A percentile compares a stretch with the other conserved stretches of the same genome.
phyloP scores from a whole-genome alignment of 2,888 invertebrate species.

The Toxonevra muliebris region DNA sequence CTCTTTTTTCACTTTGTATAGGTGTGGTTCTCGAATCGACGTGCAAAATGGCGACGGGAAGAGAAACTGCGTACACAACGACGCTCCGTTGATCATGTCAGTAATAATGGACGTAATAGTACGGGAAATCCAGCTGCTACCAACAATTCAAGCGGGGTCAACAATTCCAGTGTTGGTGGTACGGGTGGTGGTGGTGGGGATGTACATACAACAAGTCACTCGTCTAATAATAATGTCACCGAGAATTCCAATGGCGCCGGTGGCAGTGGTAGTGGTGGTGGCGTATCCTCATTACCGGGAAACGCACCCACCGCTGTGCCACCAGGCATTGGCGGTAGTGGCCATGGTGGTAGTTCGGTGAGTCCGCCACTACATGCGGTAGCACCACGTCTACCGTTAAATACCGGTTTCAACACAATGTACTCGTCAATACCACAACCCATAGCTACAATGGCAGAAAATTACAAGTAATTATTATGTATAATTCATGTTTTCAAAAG shows the following conservation, averaged over 20 bases:
- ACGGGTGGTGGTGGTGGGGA: conserved; percentile 33
- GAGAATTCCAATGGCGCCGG: conserved; percentile 43
- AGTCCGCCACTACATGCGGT: conserved; percentile 69
- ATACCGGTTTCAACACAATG: conserved; percentile 93
- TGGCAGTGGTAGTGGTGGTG: conserved; percentile 8
- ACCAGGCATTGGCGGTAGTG: conserved; percentile 53
- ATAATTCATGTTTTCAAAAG: conserved; percentile 38
- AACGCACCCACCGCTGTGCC: conserved; percentile 33
- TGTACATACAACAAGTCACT: conserved; percentile 37
- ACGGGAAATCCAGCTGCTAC: conserved; percentile 41
- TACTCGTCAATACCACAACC: conserved; percentile 95
- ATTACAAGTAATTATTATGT: conserved; percentile 73
- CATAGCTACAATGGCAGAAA: conserved; percentile 90
- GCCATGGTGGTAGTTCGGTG: conserved; percentile 55
- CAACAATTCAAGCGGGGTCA: conserved; percentile 21
- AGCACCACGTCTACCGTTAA: conserved; percentile 75
- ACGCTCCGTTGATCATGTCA: conserved; percentile 65
- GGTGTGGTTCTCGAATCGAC: conserved; percentile 86
- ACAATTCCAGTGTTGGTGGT: conserved; percentile 11
- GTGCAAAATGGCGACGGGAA: conserved; percentile 44
- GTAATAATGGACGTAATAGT: conserved; percentile 38
- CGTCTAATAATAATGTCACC: conserved; percentile 42
- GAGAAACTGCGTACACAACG: conserved; percentile 94
- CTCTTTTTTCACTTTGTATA: conserved; percentile 63
- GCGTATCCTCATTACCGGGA: conserved; percentile 16